Conservation (phyloP, 2,888 invertebrate species). For the Byasa hedistus region DNA sequence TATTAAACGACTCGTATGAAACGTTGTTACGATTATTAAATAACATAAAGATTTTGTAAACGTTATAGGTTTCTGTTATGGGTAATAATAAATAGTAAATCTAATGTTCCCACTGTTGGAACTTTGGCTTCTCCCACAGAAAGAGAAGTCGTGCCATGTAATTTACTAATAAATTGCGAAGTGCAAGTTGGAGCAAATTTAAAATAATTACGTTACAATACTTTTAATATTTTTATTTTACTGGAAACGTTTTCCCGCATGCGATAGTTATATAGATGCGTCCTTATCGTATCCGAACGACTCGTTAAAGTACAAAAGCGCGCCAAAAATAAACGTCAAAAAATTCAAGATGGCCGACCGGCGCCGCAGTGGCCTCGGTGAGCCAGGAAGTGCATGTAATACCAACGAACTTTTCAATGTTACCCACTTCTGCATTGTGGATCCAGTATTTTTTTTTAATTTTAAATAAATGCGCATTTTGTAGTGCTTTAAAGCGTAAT, state of each 20-base stretch:
- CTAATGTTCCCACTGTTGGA: no score
- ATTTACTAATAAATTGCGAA: neutral
- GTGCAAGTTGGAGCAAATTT: no score
- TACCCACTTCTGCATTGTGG: slow-evolving; percentile 60
- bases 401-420: slow-evolving; percentile 78
- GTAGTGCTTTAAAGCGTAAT: slow-evolving; percentile 40
- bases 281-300: slow-evolving; percentile 55
- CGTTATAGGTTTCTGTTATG: neutral
- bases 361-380: slow-evolving; percentile 58
- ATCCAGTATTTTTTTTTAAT: slow-evolving; percentile 47
- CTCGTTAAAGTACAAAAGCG: slow-evolving; percentile 47
- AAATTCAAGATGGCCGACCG: slow-evolving; percentile 68
- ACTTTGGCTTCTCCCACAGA: neutral
- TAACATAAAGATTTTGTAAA: neutral
- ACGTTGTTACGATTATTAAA: neutral
- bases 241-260: neutral
- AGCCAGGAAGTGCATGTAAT: slow-evolving; percentile 76
- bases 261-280: slow-evolving; percentile 30
- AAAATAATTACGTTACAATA: neutral
- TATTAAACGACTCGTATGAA: neutral
- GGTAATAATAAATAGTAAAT: no score
- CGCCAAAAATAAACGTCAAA: slow-evolving; percentile 78
- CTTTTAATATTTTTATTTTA: no score
- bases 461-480: slow-evolving; percentile 47
- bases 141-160: neutral